Evolutionary conservation across 1,140 invertebrate species (phyloP), one percentile per base, ranked within the genome.

Genomic region (Leptopilina clavipes): DNA sequence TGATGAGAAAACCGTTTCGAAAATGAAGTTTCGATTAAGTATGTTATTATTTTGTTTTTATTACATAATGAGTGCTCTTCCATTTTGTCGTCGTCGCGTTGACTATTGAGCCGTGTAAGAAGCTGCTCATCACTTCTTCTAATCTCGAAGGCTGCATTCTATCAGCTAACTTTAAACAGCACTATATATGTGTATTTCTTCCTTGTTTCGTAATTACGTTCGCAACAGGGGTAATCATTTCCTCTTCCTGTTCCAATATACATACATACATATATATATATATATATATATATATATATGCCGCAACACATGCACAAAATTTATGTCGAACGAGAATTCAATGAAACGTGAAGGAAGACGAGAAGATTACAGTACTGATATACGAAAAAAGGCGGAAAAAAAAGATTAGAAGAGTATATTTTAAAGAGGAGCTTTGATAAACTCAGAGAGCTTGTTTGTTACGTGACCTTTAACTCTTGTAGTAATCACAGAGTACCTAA

Each of bases 161-260:
- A 80, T 76, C 81, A 82, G 81, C 81, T 74, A 74, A 75, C 80
- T 85, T 83, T 87, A 87, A 87, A 81, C 83, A 85, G 82, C 85
- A 87, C 85, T 87, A 86, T 87, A 83, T 85, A 87, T 87, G 85
- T 85, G 84, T 82, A 80, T 78, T 78, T 52, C 79, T 73, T 75
- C 75, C 65, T 44, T 44, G 71, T 45, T 52, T 37, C 78, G 82
- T 81, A 85, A 86, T 85, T 85, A 85, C 76, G 72, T 81, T 84
- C 84, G 78, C 76, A 71, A 72, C 76, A 45, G 78, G 74, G 78
- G 71, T 77, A 79, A 83, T 77, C 76, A 77, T 59, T 70, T 70
- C 37, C 76, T 80, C 22, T 65, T 65, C 25, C 59, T 65, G 59
- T 37, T 65, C 59, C 56, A 59, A 59, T 25, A 31, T 31, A 31